These are phyloP conservation scores for Mastomys coucha DNA, from an alignment of 2,113 vertebrate species.

Conservation along the genomic window DNA sequence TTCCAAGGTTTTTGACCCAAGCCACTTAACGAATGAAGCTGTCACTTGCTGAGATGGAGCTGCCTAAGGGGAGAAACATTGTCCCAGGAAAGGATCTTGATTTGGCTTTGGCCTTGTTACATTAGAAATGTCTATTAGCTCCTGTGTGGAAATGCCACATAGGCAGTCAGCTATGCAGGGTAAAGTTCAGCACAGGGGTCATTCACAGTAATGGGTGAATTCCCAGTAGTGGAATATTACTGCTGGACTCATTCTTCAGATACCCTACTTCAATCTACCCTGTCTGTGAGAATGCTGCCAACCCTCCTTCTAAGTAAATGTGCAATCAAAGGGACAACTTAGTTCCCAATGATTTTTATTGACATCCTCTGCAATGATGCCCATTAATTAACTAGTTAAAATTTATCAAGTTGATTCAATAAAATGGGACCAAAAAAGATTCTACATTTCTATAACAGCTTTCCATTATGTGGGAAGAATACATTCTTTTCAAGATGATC, in stretches of 20 bases:
- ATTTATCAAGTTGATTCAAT: conserved; percentile 20
- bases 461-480: background rate
- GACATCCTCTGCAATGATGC: background rate
- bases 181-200: conserved; percentile 8
- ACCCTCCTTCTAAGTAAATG: background rate
- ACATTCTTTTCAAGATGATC: conserved; percentile 39
- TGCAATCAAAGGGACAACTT: background rate
- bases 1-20: background rate
- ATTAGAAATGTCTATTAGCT: conserved; percentile 8
- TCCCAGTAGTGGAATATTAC: background rate
- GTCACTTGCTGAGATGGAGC: conserved; percentile 16
- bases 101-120: background rate
- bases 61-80: background rate
- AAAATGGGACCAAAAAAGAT: conserved; percentile 34
- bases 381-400: background rate
- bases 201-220: background rate
- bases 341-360: conserved; percentile 53
- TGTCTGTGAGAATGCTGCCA: background rate
- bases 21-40: background rate
- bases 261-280: background rate
- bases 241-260: background rate
- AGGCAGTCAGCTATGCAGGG: background rate
- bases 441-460: conserved; percentile 21
- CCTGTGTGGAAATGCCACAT: background rate
- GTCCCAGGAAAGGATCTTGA: background rate